Conservation (phyloP, 2,113 vertebrate species). For the Sander vitreus region DNA sequence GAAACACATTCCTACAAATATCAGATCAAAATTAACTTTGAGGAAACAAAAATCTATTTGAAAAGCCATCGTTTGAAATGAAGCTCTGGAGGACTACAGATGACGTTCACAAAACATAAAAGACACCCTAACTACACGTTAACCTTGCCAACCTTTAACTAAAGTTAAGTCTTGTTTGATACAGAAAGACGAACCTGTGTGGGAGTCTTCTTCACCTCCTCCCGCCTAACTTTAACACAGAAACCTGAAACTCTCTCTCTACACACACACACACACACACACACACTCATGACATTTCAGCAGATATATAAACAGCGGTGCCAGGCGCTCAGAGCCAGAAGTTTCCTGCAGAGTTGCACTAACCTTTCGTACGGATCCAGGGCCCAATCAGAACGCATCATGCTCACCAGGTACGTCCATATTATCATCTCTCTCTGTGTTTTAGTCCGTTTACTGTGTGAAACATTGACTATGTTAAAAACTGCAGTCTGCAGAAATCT, state of each 20-base stretch:
- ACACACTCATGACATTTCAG: conserved; percentile 62
- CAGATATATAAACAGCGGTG: conserved; percentile 59
- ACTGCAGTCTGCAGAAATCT: too few species aligned
- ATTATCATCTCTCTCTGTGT: not conserved
- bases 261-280: not conserved
- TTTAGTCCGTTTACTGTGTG: not conserved
- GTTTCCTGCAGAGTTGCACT: conserved; percentile 35
- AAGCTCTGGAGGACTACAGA: too few species aligned
- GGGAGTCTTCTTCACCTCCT: conserved; percentile 36
- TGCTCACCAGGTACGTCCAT: conserved; percentile 79
- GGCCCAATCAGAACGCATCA: conserved; percentile 72
- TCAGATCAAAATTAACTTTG: too few species aligned
- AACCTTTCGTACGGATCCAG: conserved; percentile 32
- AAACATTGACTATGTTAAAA: too few species aligned
- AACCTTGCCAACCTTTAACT: too few species aligned
- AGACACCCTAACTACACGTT: too few species aligned
- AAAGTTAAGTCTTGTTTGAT: not conserved
- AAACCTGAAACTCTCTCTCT: conserved; percentile 43
- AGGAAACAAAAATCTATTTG: too few species aligned
- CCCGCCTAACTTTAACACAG: conserved; percentile 7
- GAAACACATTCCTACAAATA: too few species aligned
- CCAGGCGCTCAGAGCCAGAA: conserved; percentile 31
- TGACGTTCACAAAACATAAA: too few species aligned
- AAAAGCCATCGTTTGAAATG: too few species aligned
- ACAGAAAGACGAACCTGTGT: conserved; percentile 6